A percentile compares a stretch with the other conserved stretches of the same genome.
These are phyloP conservation scores for Ornithoptera priamus DNA, from an alignment of 2,888 invertebrate species.

Conservation along the genomic window DNA sequence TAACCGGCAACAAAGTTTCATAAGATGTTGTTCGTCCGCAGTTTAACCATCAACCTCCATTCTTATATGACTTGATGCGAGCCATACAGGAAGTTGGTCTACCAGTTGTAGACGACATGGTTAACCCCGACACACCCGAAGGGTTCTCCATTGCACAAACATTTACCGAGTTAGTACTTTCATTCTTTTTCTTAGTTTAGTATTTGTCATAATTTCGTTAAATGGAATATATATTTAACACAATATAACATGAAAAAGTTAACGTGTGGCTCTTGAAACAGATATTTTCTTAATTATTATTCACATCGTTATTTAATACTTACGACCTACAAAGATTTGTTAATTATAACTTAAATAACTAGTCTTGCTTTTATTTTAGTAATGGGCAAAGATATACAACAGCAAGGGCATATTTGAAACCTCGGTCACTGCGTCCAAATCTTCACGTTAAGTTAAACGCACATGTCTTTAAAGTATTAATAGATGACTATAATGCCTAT, in stretches of 20 bases:
- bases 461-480: constrained; percentile 77
- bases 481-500: constrained; percentile 61
- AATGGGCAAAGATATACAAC: constrained; percentile 81
- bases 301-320: too few relatives aligned
- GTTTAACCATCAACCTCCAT: constrained; percentile 79
- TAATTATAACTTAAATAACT: too few relatives aligned
- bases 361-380: constrained; percentile 47
- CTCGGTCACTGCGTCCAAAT: constrained; percentile 71
- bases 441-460: constrained; percentile 79
- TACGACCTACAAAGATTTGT: too few relatives aligned
- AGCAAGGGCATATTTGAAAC: constrained; percentile 76
- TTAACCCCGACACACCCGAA: constrained; percentile 77
- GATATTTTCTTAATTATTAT: too few relatives aligned
- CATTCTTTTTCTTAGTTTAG: background rate
- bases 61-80: constrained; percentile 73
- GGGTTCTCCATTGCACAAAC: constrained; percentile 83
- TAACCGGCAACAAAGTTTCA: background rate
- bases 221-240: too few relatives aligned
- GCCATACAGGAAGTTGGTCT: constrained; percentile 79
- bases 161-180: constrained; percentile 69
- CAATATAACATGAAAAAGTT: too few relatives aligned
- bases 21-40: constrained; percentile 42
- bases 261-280: too few relatives aligned
- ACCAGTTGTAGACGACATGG: constrained; percentile 79
- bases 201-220: too few relatives aligned